These are phyloP conservation scores for Patiria pectinifera DNA, from an alignment of 53 echinoderm and acorn worm genomes.

Conservation along the genomic window DNA sequence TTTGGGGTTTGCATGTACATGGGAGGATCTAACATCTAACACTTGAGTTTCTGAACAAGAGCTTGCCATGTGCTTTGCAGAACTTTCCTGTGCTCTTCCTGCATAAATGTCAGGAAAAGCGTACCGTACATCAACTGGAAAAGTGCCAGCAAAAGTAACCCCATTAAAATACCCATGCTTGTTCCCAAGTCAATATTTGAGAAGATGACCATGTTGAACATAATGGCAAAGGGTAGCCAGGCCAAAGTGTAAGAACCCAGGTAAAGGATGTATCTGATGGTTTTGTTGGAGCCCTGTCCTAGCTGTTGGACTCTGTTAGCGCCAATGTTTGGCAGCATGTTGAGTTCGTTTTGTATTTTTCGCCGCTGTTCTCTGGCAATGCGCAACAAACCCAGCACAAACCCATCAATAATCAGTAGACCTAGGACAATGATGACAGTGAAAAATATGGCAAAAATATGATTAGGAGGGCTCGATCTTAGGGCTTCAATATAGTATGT, in stretches of 20 bases:
- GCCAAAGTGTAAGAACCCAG: too few relatives aligned
- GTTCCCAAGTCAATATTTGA: neutral
- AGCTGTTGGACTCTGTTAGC: too few relatives aligned
- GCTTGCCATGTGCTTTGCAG: neutral
- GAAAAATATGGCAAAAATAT: neutral
- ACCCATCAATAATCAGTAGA: neutral
- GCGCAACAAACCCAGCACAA: too few relatives aligned
- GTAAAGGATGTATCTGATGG: too few relatives aligned
- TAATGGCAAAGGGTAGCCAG: neutral
- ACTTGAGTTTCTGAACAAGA: neutral
- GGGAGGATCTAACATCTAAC: neutral
- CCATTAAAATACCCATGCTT: neutral
- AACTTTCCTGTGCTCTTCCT: neutral
- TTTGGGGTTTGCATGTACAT: too few relatives aligned
- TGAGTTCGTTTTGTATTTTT: too few relatives aligned
- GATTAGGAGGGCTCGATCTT: neutral
- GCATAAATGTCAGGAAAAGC: constrained; percentile 24
- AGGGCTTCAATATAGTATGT: neutral
- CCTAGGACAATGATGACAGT: neutral
- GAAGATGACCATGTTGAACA: neutral
- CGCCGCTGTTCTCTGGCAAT: too few relatives aligned
- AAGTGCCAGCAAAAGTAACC: neutral
- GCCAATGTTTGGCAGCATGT: too few relatives aligned
- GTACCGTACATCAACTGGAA: constrained; percentile 1
- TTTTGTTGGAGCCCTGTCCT: too few relatives aligned